These are phyloP conservation scores for Acleris holmiana DNA, from an alignment of 2,888 invertebrate genomes.

Conservation along the genomic window DNA sequence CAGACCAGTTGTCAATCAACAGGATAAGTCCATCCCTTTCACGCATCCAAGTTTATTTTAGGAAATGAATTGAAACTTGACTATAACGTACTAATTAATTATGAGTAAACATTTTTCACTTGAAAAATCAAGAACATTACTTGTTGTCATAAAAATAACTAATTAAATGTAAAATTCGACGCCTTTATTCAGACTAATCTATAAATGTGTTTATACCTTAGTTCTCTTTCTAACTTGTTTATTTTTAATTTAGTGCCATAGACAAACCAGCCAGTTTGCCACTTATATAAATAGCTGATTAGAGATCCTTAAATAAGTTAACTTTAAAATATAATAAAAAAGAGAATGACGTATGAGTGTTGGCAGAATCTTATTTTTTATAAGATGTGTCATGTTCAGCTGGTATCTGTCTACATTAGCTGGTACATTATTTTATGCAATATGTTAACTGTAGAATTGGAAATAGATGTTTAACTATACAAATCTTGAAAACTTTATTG, in stretches of 20 bases:
- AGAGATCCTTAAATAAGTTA: background rate
- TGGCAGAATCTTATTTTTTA: too few relatives aligned
- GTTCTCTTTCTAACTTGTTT: conserved; percentile 24
- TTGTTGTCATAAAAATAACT: background rate
- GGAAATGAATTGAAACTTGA: background rate
- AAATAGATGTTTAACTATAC: too few relatives aligned
- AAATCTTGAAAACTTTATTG: too few relatives aligned
- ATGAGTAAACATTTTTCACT: background rate
- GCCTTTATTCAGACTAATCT: background rate
- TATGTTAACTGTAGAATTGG: too few relatives aligned
- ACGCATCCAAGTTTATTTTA: conserved; percentile 12
- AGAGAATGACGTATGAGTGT: too few relatives aligned
- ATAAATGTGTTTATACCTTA: background rate
- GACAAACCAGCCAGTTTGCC: conserved; percentile 28
- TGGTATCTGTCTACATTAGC: too few relatives aligned
- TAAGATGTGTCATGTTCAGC: too few relatives aligned
- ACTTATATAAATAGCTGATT: conserved; percentile 1
- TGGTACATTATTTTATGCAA: too few relatives aligned
- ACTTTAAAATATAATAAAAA: too few relatives aligned
- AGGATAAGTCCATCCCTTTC: conserved; percentile 38
- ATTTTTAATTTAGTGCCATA: conserved; percentile 26
- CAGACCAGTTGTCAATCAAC: conserved; percentile 58
- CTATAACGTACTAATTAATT: background rate
- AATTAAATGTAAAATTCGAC: background rate
- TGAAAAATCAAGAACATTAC: too few relatives aligned